Evolutionary conservation across 2,888 invertebrate species (phyloP), one percentile per base, ranked within the genome.

Genomic region (Trachelus stipa): DNA sequence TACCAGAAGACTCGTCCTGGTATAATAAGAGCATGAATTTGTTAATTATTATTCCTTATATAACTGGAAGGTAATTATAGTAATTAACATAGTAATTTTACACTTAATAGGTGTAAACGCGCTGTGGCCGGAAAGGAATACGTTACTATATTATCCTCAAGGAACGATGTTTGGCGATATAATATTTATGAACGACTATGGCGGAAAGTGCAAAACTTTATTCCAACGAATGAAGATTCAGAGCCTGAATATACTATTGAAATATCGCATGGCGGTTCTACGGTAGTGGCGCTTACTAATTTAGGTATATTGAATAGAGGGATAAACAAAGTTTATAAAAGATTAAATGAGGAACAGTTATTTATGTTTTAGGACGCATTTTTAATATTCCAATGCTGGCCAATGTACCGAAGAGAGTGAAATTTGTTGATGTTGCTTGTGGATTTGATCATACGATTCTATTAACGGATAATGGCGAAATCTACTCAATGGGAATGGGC

Each of bases 401-500:
- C 76, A 88, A 94, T 82, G 94, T 94, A 85, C 88, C 91, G 4
- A 91, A 91, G 69, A 92, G 93, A 81, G 92, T 93, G 23, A 93
- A 93, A 85, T 93, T 95, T 30, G 90, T 93, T 77, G 94, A 96
- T 87, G 90, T 97, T 56, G 93, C 93, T 76, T 95, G 96, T 91
- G 98, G 98, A 0, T 94, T 95, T 90, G 97, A 98, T 89, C 98
- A 98, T 91, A 94, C 93, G 68, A 87, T 98, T 15, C 85, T 96
- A 75, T 92, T 98, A 11, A 95, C 95, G 75, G 92, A 93, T 75
- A 92, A 92, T 85, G 97, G 97, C 1, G 93, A 93, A 85, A 93
- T 98, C n/a, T 97, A 95, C 86, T 94, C 95, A 4, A 96, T 95
- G 94, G 98, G 98, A 71, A 94, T 94, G 89, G 97, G 97, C 87